These are phyloP conservation scores for Pollenia griseotomentosa DNA, from an alignment of 2,888 invertebrate genomes.

Conservation along the genomic window DNA sequence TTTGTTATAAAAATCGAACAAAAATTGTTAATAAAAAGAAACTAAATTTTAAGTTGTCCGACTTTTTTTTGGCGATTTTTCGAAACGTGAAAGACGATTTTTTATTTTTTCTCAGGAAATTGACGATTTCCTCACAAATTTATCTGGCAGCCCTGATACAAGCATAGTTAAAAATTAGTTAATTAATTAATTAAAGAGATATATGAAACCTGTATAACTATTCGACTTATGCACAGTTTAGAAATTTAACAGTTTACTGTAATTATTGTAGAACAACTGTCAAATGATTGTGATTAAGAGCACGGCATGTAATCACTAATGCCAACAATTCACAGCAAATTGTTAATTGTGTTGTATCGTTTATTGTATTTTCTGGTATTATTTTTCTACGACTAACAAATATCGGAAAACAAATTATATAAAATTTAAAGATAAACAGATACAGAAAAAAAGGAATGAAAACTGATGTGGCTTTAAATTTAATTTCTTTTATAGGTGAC, in stretches of 20 bases:
- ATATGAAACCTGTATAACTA: background rate
- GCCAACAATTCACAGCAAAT: background rate
- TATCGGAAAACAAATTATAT: conserved; percentile 66
- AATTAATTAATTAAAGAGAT: background rate
- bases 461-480: conserved; percentile 48
- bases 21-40: no score
- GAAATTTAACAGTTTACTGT: conserved; percentile 12
- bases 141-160: no score
- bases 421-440: conserved; percentile 67
- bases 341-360: conserved; percentile 9
- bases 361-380: conserved; percentile 42
- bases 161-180: background rate
- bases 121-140: no score
- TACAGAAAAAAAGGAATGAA: conserved; percentile 58
- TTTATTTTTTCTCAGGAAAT: no score
- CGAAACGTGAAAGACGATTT: no score
- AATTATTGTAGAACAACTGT: background rate
- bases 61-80: no score
- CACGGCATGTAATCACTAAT: background rate
- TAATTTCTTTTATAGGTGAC: conserved; percentile 18
- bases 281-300: background rate
- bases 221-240: conserved; percentile 45
- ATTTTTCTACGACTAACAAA: conserved; percentile 64
- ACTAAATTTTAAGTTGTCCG: no score
- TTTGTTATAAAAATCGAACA: no score